Percentiles rank a stretch among this genome's conserved stretches.
Conservation (phyloP, 1,140 invertebrate species). For the Solenopsis invicta region DNA sequence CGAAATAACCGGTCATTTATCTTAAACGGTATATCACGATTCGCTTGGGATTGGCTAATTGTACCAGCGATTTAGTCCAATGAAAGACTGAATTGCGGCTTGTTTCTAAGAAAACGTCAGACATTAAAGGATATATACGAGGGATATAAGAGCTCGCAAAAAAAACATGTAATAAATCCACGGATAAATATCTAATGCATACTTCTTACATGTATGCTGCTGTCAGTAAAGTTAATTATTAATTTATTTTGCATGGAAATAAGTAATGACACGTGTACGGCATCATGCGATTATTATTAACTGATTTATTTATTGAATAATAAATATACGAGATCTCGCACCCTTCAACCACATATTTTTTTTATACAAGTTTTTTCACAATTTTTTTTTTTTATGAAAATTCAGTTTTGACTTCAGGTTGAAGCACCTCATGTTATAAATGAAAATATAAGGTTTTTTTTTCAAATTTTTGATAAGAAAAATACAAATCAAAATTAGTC, state of each 20-base stretch:
- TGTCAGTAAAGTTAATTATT: background rate
- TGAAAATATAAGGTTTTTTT: background rate
- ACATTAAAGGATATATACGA: conserved; percentile 41
- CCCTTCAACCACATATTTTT: background rate
- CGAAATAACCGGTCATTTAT: conserved; percentile 17
- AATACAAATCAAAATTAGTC: background rate
- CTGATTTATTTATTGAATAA: background rate
- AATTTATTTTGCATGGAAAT: background rate
- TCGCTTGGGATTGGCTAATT: conserved; percentile 45
- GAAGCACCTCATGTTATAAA: background rate
- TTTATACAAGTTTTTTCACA: background rate
- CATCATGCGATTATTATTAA: background rate
- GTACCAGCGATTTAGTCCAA: conserved; percentile 31
- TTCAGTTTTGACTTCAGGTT: background rate
- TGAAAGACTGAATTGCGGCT: conserved; percentile 33
- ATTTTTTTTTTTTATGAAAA: conserved; percentile 3
- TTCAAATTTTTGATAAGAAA: background rate
- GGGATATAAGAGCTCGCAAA: background rate
- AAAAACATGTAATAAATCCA: background rate
- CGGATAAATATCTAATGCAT: background rate
- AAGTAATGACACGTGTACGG: background rate
- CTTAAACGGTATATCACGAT: conserved; percentile 7
- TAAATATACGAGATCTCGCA: background rate
- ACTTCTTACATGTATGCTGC: background rate
- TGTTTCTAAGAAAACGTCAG: conserved; percentile 33